phyloP scores from a whole-genome alignment of 2,888 invertebrate species.

The Polydesmus complanatus region DNA sequence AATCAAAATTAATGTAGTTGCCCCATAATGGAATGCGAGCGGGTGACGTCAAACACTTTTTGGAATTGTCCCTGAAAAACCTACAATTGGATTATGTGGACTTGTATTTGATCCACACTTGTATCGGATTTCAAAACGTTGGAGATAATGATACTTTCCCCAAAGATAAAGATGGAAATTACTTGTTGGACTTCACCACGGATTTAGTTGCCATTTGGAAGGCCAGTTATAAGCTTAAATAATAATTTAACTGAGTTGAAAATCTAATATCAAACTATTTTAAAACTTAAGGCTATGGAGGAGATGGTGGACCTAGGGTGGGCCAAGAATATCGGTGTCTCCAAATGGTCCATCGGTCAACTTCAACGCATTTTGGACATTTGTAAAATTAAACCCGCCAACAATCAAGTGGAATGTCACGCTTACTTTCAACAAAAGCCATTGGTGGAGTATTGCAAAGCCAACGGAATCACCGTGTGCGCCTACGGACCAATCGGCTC shows the following conservation, averaged over 20 bases:
- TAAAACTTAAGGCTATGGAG: slow-evolving; percentile 53
- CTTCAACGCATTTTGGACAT: slow-evolving; percentile 48
- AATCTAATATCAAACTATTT: too few relatives aligned
- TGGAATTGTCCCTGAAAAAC: slow-evolving; percentile 50
- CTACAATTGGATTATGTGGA: slow-evolving; percentile 66
- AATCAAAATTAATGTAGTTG: slow-evolving; percentile 25
- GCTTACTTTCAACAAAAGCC: slow-evolving; percentile 30
- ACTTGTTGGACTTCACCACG: slow-evolving; percentile 46
- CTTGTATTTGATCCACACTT: slow-evolving; percentile 64
- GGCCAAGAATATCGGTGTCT: slow-evolving; percentile 65
- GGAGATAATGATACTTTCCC: slow-evolving; percentile 46
- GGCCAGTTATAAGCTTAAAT: slow-evolving; percentile 21
- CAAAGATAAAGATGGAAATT: slow-evolving; percentile 44
- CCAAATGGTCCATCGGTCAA: slow-evolving; percentile 65
- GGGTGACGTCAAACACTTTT: slow-evolving; percentile 49
- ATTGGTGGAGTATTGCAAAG: slow-evolving; percentile 26
- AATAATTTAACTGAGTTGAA: too few relatives aligned
- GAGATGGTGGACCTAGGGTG: slow-evolving; percentile 52
- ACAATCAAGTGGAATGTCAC: slow-evolving; percentile 35
- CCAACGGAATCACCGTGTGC: slow-evolving; percentile 27
- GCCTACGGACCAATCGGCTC: slow-evolving; percentile 32
- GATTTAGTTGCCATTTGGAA: slow-evolving; percentile 59
- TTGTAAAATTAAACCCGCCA: slow-evolving; percentile 47
- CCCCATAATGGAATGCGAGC: slow-evolving; percentile 46
- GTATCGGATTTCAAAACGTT: slow-evolving; percentile 49